Conservation (phyloP, 2,888 invertebrate genomes). For the Chrysodeixis includens region DNA sequence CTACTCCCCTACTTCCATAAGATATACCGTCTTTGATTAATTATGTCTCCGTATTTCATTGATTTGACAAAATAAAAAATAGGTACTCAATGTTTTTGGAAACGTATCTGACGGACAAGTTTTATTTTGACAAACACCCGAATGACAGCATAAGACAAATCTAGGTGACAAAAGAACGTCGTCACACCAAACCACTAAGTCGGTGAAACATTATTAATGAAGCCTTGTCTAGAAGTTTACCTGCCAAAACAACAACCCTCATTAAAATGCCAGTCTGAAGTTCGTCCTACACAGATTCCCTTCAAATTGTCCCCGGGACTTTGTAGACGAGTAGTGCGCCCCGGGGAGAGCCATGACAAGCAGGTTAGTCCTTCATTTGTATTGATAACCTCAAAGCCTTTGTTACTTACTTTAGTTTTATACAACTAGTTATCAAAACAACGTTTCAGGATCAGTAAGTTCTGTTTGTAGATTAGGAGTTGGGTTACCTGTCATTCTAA, state of each 20-base stretch:
- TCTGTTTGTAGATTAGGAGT: background rate
- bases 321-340: constrained; percentile 9
- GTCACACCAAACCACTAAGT: background rate
- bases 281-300: constrained; percentile 13
- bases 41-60: too few species aligned
- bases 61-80: too few species aligned
- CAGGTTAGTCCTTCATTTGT: constrained; percentile 25
- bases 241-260: constrained; percentile 4
- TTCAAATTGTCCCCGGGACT: constrained; percentile 26
- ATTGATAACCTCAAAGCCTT: constrained; percentile 15
- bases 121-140: background rate
- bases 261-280: constrained; percentile 24
- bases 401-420: constrained; percentile 19
- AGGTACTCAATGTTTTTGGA: too few species aligned
- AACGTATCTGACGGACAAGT: too few species aligned
- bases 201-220: background rate
- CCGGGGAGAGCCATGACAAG: constrained; percentile 15
- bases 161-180: background rate
- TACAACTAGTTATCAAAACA: too few species aligned
- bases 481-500: too few species aligned
- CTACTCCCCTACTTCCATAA: too few species aligned
- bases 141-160: background rate
- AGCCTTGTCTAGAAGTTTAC: background rate
- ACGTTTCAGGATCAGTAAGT: constrained; percentile 22
- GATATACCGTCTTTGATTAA: too few species aligned